A percentile compares a stretch with the other conserved stretches of the same genome.
These are phyloP conservation scores for Drosophila kambysellisi DNA, from an alignment of 2,888 invertebrate species.

Conservation along the genomic window DNA sequence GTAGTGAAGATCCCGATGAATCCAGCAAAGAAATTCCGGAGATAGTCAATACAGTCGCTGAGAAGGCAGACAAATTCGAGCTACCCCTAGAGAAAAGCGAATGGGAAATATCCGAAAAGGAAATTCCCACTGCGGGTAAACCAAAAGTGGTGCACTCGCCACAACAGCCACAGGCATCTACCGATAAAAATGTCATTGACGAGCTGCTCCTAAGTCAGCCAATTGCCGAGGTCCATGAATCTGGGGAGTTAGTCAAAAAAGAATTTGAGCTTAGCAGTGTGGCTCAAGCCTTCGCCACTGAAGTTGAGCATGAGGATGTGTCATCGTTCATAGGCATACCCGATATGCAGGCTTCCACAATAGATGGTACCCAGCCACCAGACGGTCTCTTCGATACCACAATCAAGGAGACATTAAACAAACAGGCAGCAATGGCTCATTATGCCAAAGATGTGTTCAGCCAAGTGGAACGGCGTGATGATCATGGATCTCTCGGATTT, in stretches of 20 bases:
- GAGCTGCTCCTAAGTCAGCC: slow-evolving; percentile 88
- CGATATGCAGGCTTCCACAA: slow-evolving; percentile 61
- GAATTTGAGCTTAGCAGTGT: slow-evolving; percentile 90
- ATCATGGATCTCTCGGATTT: slow-evolving; percentile 78
- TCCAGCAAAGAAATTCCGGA: slow-evolving; percentile 80
- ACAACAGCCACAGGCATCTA: slow-evolving; percentile 44
- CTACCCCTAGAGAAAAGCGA: slow-evolving; percentile 83
- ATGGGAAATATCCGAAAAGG: slow-evolving; percentile 83
- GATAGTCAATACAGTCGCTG: slow-evolving; percentile 66
- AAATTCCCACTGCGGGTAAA: slow-evolving; percentile 68
- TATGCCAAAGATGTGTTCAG: slow-evolving; percentile 65
- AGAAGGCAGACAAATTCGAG: slow-evolving; percentile 73
- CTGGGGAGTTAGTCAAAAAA: slow-evolving; percentile 89
- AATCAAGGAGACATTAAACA: slow-evolving; percentile 71
- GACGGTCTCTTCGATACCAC: slow-evolving; percentile 64
- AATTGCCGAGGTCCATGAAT: slow-evolving; percentile 90
- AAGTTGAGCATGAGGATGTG: slow-evolving; percentile 64
- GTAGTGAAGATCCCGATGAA: slow-evolving; percentile 77
- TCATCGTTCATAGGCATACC: slow-evolving; percentile 82
- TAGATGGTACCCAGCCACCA: slow-evolving; percentile 63
- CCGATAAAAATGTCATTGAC: slow-evolving; percentile 76
- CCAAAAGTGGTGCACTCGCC: slow-evolving; percentile 82
- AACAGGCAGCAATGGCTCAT: slow-evolving; percentile 71
- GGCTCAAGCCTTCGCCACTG: slow-evolving; percentile 78
- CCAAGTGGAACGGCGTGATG: slow-evolving; percentile 62